Evolutionary conservation across 2,797 vertebrate genomes (phyloP), one percentile per base, ranked within the genome.

Genomic region (Pachyuromys duprasi): DNA sequence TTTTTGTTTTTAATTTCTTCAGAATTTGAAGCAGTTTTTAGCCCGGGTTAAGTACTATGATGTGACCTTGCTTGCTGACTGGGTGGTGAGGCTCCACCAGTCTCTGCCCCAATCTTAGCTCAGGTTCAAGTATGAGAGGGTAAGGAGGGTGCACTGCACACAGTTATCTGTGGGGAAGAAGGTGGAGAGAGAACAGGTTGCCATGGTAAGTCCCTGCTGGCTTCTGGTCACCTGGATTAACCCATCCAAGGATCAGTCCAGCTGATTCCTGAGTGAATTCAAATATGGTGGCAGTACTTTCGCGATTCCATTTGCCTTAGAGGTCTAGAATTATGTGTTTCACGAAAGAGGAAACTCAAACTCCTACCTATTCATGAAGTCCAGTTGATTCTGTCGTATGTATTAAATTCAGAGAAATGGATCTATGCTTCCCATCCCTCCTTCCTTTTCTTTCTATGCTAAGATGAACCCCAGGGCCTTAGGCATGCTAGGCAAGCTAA

Each of bases 281-380:
- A 36, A 62, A 45, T 2, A 72, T 12, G 1, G 2, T 53, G 55
- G 15, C 55, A 57, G 55, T 17, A 14, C 0, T 0, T 26, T 4
- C 69, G n/a, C n/a, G 22, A 13, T 39, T n/a, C 26, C 11, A 18
- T 49, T n/a, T 12, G 7, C 45, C 62, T 24, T 22, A 36, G 39
- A n/a, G 14, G 31, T 42, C 65, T 63, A 33, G 36, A 55, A 49
- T 89, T 72, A 70, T 65, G 33, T 60, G 31, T 7, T 0, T n/a
- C 13, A 17, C 70, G 87, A 86, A 65, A 65, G 22, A 8, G 83
- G 55, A 80, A 55, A 62, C 72, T 31, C 75, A 83, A 33, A 89
- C 5, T 28, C 28, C 6, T 62, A 26, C 12, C 14, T n/a, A 28
- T 70, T 17, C 62, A 31, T 5, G 13, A 93, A 31, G 69, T 12